phyloP scores from a whole-genome alignment of 2,888 invertebrate genomes.

The Acholoe squamosa region DNA sequence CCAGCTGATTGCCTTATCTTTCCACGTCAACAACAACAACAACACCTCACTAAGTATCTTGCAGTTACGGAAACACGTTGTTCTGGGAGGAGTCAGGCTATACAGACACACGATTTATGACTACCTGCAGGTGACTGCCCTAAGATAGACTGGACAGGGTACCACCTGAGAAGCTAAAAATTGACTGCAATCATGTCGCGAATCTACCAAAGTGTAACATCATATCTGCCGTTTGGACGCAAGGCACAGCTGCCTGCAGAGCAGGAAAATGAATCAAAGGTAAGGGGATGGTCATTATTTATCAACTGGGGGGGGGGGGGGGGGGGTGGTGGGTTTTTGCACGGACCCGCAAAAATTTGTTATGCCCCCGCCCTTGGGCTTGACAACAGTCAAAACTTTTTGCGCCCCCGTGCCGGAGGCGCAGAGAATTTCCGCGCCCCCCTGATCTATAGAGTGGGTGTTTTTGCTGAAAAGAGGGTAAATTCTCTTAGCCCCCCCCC shows the following conservation, averaged over 20 bases:
- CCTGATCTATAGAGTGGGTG: too few species aligned
- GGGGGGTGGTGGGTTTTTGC: too few species aligned
- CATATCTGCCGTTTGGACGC: slow-evolving; percentile 42
- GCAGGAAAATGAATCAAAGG: neutral
- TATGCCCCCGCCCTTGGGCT: too few species aligned
- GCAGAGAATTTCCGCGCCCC: too few species aligned
- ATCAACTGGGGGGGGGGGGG: too few species aligned
- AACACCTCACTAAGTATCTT: neutral
- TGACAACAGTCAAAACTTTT: too few species aligned
- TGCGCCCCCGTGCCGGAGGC: too few species aligned
- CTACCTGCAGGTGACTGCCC: neutral
- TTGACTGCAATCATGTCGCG: slow-evolving; percentile 35
- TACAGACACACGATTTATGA: neutral
- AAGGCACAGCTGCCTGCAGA: neutral
- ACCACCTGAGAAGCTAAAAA: neutral
- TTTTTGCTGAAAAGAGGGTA: too few species aligned
- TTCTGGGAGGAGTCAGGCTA: neutral
- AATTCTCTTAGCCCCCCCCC: too few species aligned
- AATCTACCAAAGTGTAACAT: slow-evolving; percentile 48
- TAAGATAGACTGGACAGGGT: neutral
- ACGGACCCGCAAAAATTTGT: too few species aligned
- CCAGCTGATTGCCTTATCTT: slow-evolving; percentile 3
- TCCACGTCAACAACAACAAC: slow-evolving; percentile 5
- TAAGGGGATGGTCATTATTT: too few species aligned
- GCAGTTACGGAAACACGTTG: too few species aligned